These are phyloP conservation scores for Drosophila orena DNA, from an alignment of 1,140 invertebrate genomes.

Conservation along the genomic window DNA sequence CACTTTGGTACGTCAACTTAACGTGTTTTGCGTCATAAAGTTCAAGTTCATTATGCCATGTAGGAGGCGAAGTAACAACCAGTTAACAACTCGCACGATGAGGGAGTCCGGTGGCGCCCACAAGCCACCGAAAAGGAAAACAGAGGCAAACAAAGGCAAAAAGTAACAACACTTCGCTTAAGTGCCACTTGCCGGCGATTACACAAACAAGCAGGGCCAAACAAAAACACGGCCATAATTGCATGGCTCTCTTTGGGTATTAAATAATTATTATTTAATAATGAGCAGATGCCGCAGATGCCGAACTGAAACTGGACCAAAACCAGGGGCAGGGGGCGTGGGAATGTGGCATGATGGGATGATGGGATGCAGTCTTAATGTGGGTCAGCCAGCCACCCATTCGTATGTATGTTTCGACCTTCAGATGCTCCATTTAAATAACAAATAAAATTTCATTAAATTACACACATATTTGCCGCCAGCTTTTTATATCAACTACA, in stretches of 20 bases:
- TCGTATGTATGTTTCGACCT: slow-evolving; percentile 1
- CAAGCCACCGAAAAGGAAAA: slow-evolving; percentile 27
- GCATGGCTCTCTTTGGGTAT: slow-evolving; percentile 35
- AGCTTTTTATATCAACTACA: too few relatives aligned
- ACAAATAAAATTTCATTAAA: too few relatives aligned
- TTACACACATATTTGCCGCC: too few relatives aligned
- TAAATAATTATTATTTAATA: slow-evolving; percentile 81
- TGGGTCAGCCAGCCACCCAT: slow-evolving; percentile 24
- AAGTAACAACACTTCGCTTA: slow-evolving; percentile 46
- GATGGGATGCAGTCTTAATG: slow-evolving; percentile 8
- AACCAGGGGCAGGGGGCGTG: too few relatives aligned
- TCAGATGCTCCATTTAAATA: not conserved
- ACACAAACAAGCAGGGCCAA: slow-evolving; percentile 50
- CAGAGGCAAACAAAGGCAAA: slow-evolving; percentile 39
- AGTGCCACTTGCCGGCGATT: slow-evolving; percentile 74
- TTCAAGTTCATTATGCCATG: slow-evolving; percentile 81
- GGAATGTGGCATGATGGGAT: too few relatives aligned
- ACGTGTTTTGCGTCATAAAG: slow-evolving; percentile 80
- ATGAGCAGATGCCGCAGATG: slow-evolving; percentile 47
- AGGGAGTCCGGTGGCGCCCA: slow-evolving; percentile 44
- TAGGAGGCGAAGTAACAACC: slow-evolving; percentile 18
- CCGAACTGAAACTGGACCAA: slow-evolving; percentile 4
- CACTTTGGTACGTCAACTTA: slow-evolving; percentile 61
- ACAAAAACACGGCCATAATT: slow-evolving; percentile 21
- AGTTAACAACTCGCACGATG: slow-evolving; percentile 49